Conservation (phyloP, 2,888 invertebrate species). For the Theretra japonica region DNA sequence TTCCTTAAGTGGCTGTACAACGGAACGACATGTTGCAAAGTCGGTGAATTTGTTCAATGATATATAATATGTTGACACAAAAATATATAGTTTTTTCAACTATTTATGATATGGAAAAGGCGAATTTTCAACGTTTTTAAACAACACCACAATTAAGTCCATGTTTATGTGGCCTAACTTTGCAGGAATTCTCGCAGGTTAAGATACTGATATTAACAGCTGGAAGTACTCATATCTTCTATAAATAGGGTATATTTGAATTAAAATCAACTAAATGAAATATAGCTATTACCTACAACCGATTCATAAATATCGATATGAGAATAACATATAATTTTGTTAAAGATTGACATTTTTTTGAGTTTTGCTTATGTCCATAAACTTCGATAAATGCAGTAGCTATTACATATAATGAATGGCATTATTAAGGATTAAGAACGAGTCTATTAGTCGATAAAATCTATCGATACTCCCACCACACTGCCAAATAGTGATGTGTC, state of each 20-base stretch:
- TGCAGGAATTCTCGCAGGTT: too few species aligned
- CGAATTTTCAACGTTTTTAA: too few species aligned
- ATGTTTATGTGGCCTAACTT: too few species aligned
- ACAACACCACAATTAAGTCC: too few species aligned
- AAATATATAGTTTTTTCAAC: too few species aligned
- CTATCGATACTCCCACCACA: conserved; percentile 11
- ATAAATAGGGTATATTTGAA: too few species aligned
- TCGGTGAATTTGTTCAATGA: conserved; percentile 1
- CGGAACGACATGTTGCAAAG: conserved; percentile 18
- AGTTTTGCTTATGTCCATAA: neutral
- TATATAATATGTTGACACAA: neutral
- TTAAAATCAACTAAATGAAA: too few species aligned
- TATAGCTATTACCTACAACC: neutral
- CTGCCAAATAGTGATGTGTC: conserved; percentile 4
- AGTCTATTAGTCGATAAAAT: neutral
- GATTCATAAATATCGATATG: neutral
- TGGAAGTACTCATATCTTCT: too few species aligned
- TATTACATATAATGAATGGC: neutral
- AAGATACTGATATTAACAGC: too few species aligned
- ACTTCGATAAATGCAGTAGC: neutral
- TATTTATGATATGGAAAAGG: too few species aligned
- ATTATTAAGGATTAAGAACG: neutral
- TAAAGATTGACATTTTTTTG: neutral
- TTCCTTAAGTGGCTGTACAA: neutral
- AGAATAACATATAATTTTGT: conserved; percentile 13